Evolutionary conservation across 2,888 invertebrate genomes (phyloP).

Genomic region (Trichopria drosophilae): DNA sequence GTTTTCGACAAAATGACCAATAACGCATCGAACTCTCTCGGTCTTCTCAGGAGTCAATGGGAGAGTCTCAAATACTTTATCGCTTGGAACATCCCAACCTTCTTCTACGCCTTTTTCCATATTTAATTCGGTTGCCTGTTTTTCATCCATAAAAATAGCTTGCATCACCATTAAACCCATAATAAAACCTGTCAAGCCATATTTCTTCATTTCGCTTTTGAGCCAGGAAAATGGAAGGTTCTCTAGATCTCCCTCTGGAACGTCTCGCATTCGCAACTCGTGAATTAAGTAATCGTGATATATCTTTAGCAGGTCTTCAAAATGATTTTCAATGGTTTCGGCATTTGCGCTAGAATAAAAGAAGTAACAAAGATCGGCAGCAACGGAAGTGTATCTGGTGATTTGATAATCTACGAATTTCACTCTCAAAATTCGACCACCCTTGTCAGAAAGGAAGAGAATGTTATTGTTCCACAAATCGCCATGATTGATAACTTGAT

Average conservation of each 20-base stretch:
- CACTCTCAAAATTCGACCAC: conserved; percentile 29
- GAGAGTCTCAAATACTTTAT: too few species aligned
- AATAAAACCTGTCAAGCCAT: conserved; percentile 41
- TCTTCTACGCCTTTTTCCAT: conserved; percentile 8
- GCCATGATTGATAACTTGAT: conserved; percentile 45
- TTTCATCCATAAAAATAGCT: conserved; percentile 35
- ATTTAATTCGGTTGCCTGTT: conserved; percentile 29
- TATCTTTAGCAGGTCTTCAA: conserved; percentile 36
- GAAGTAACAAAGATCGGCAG: conserved; percentile 47
- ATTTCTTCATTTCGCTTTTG: conserved; percentile 35
- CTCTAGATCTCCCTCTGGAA: conserved; percentile 23
- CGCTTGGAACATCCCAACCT: conserved; percentile 4
- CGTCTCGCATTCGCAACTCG: conserved; percentile 28
- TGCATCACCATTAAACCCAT: conserved; percentile 41
- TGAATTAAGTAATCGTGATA: conserved; percentile 37
- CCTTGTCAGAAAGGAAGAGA: conserved; percentile 39
- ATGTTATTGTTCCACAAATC: conserved; percentile 50
- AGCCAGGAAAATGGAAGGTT: conserved; percentile 39
- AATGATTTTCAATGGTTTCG: conserved; percentile 36
- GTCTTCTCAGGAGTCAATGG: conserved; percentile 24
- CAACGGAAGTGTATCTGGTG: conserved; percentile 41
- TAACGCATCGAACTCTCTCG: conserved; percentile 33
- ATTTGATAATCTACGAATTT: conserved; percentile 46
- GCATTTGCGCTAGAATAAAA: conserved; percentile 43
- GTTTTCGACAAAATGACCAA: conserved; percentile 37